Evolutionary conservation across 2,797 vertebrate genomes (phyloP), one percentile per base, ranked within the genome.

Genomic region (Crax fasciolata): DNA sequence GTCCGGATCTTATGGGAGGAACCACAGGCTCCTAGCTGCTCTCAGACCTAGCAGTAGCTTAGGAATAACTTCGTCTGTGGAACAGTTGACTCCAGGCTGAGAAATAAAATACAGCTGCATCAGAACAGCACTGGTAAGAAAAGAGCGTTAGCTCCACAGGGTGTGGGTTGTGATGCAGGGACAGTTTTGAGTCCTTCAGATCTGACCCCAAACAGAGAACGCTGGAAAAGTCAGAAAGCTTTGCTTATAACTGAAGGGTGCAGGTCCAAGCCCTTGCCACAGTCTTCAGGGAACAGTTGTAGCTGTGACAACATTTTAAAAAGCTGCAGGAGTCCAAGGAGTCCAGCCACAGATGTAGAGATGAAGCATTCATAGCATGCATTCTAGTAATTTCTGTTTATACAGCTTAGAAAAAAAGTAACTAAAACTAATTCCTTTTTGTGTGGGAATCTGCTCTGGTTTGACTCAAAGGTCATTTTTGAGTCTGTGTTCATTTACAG

Each of bases 301-400:
- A 41, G 51, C 41, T n/a, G 84, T 30, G 27, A 30, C 20, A 2
- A 84, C 7, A 32, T 84, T 83, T 73, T 11, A 11, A 28, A 87
- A 80, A 74, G n/a, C 78, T 87, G 21, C 38, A 25, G 70, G 92
- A 75, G 71, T 24, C 61, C 61, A 65, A 25, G 70, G 92, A 75
- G 71, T 24, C 61, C 61, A 65, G 57, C 10, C 35, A 54, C 87
- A 95, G 85, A 85, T 61, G 54, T 16, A 67, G 83, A 86, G 66
- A 88, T 66, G 39, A 93, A 93, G 70, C 57, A 73, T 89, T 72
- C 90, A 76, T 57, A 73, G 19, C 10, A 87, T 57, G 78, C 80
- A 65, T 84, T 87, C 84, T 81, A 92, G 89, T 76, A 61, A 48
- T 81, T 97, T 87, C 58, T 90, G 73, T 90, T 94, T 94, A 88